Evolutionary conservation across 2,888 invertebrate genomes (phyloP).

Genomic region (Phoenoteleia sp.): DNA sequence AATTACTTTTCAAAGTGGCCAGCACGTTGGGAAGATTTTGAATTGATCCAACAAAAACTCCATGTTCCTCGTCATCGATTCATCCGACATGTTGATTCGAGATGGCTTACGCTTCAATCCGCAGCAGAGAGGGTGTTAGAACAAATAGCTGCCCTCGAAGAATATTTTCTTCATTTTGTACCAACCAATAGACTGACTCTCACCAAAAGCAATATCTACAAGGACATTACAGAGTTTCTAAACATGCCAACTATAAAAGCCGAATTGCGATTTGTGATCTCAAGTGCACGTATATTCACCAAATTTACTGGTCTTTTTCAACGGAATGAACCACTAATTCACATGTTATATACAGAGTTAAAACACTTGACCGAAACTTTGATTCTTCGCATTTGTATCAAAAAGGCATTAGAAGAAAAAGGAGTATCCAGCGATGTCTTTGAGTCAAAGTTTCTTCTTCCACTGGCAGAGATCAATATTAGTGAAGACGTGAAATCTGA

Average conservation of each 20-base stretch:
- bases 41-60: conserved; percentile 25
- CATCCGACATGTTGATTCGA: conserved; percentile 40
- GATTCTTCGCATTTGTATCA: conserved; percentile 19
- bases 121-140: conserved; percentile 47
- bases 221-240: conserved; percentile 7
- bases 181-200: background rate
- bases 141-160: conserved; percentile 41
- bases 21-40: conserved; percentile 49
- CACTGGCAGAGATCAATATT: conserved; percentile 2
- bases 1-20: conserved; percentile 40
- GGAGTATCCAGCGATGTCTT: conserved; percentile 13
- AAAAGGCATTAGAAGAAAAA: conserved; percentile 2
- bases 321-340: conserved; percentile 64
- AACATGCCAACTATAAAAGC: conserved; percentile 34
- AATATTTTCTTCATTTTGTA: conserved; percentile 31
- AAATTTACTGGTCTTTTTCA: conserved; percentile 58
- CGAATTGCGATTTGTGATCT: conserved; percentile 46
- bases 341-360: conserved; percentile 49
- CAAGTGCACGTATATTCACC: conserved; percentile 29
- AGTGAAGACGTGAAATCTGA: conserved; percentile 11
- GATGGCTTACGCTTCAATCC: conserved; percentile 45
- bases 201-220: conserved; percentile 6
- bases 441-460: conserved; percentile 11
- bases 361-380: conserved; percentile 29
- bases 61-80: conserved; percentile 47